phyloP scores from a whole-genome alignment of 2,113 vertebrate genomes.

The Anoplopoma fimbria region DNA sequence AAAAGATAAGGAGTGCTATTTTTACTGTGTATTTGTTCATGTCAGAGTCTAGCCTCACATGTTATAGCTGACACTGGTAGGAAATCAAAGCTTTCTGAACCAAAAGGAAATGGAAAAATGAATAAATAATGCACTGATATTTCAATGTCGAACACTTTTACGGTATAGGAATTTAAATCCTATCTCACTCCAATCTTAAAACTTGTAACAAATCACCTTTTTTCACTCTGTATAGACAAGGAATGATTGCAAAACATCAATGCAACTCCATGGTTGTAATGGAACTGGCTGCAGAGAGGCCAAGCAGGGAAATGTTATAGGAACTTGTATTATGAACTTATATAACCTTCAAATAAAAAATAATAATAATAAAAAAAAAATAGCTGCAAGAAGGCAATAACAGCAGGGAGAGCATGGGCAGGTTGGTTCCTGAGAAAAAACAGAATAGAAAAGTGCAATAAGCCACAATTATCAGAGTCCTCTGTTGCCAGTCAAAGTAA shows the following conservation, averaged over 20 bases:
- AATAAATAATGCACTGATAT: slow-evolving; percentile 49
- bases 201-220: slow-evolving; percentile 32
- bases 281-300: not conserved
- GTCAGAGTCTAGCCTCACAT: slow-evolving; percentile 8
- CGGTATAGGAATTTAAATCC: not conserved
- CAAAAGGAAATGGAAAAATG: slow-evolving; percentile 36
- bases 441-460: slow-evolving; percentile 63
- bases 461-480: slow-evolving; percentile 57
- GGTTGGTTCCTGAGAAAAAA: slow-evolving; percentile 16
- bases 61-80: not conserved
- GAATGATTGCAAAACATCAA: slow-evolving; percentile 2
- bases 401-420: slow-evolving; percentile 12
- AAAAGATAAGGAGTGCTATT: slow-evolving; percentile 39
- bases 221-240: not conserved
- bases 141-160: slow-evolving; percentile 25
- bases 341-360: slow-evolving; percentile 57
- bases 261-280: not conserved
- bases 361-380: slow-evolving; percentile 46
- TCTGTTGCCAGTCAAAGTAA: slow-evolving; percentile 56
- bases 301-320: not conserved
- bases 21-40: slow-evolving; percentile 35
- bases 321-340: slow-evolving; percentile 48
- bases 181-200: not conserved
- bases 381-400: slow-evolving; percentile 64
- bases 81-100: slow-evolving; percentile 32